These are phyloP conservation scores for Tolypeutes matacus DNA, from an alignment of 2,797 vertebrate species.

Conservation along the genomic window DNA sequence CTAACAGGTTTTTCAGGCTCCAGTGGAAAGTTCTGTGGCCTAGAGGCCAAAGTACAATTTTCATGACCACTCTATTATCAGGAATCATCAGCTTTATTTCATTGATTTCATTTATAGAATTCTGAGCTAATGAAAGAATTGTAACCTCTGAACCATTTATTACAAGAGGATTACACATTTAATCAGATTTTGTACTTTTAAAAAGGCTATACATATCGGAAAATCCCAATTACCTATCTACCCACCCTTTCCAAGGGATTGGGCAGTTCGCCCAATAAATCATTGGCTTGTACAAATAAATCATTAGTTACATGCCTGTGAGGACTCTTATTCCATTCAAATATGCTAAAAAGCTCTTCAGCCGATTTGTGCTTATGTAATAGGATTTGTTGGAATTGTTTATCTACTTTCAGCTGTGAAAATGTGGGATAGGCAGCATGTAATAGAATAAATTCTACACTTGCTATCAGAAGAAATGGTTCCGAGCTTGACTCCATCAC, in stretches of 20 bases:
- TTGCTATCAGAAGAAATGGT: too few species aligned
- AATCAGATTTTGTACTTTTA: slow-evolving; percentile 70
- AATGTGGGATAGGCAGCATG: not conserved
- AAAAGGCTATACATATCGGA: slow-evolving; percentile 77
- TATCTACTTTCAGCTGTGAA: slow-evolving; percentile 27
- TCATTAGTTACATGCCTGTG: not conserved
- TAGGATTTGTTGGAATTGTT: slow-evolving; percentile 14
- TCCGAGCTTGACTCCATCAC: too few species aligned
- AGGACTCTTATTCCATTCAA: slow-evolving; percentile 57
- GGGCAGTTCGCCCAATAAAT: slow-evolving; percentile 70
- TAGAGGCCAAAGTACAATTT: slow-evolving; percentile 58
- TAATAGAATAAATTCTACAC: slow-evolving; percentile 3
- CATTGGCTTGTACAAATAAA: slow-evolving; percentile 54
- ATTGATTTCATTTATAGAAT: slow-evolving; percentile 73
- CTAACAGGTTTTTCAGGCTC: slow-evolving; percentile 17
- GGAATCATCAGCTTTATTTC: slow-evolving; percentile 73
- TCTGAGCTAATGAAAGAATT: slow-evolving; percentile 68
- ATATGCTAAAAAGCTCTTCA: slow-evolving; percentile 40
- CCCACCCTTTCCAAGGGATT: slow-evolving; percentile 36
- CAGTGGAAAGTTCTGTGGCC: slow-evolving; percentile 40
- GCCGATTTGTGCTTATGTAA: slow-evolving; percentile 58
- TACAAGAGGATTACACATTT: slow-evolving; percentile 79
- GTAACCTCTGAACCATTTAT: slow-evolving; percentile 78
- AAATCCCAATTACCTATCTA: slow-evolving; percentile 71
- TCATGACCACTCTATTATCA: slow-evolving; percentile 66